Evolutionary conservation across 2,113 vertebrate species (phyloP).

Genomic region (Chloroceryle aenea): DNA sequence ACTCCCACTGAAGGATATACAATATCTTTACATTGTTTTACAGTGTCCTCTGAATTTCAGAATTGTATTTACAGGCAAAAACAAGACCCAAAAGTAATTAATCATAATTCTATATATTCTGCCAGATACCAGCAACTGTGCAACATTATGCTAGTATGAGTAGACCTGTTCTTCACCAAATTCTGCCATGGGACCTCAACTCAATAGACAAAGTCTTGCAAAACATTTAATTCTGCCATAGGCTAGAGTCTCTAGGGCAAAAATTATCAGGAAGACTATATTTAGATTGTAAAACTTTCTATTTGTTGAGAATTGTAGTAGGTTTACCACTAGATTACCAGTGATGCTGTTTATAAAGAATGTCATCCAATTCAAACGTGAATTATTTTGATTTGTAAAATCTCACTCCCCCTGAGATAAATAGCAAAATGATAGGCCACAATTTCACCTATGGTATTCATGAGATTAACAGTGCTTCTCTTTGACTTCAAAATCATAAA

Average conservation of each 20-base stretch:
- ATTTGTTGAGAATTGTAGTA: neutral
- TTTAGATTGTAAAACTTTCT: neutral
- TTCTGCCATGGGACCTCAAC: neutral
- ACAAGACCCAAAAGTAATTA: neutral
- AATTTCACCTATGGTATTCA: neutral
- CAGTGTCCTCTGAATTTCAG: neutral
- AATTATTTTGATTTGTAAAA: neutral
- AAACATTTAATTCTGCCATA: neutral
- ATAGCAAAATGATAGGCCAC: neutral
- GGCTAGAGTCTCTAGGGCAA: neutral
- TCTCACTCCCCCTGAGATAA: neutral
- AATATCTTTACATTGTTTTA: neutral
- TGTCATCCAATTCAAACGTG: neutral
- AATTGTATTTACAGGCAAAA: neutral
- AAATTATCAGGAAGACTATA: neutral
- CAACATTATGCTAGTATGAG: neutral
- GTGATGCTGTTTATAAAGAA: neutral
- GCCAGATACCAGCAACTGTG: neutral
- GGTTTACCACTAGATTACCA: neutral
- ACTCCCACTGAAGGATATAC: neutral
- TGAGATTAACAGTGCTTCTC: neutral
- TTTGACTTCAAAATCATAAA: neutral
- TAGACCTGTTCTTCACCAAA: neutral
- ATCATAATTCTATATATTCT: neutral
- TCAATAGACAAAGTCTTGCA: neutral